Base-by-base conservation (phyloP, 1,140 invertebrate species). In the Onthophagus taurus region DNA sequence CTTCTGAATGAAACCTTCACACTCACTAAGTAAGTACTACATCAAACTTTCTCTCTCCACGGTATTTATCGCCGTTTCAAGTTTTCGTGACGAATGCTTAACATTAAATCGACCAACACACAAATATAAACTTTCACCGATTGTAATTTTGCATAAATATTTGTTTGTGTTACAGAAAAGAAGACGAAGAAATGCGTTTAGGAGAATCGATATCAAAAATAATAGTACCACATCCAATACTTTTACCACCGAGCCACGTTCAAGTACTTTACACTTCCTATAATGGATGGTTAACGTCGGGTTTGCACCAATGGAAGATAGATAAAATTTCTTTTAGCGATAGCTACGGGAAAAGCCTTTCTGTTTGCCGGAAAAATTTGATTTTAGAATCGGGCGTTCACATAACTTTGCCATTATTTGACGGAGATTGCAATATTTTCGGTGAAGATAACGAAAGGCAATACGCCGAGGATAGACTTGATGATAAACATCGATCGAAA, bases 271-370 rank as follows among this genome's bases (percentile, higher is more conserved):
- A 94, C 67, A 85, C 81, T 2, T 86, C 87, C 0, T 94, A 93
- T 66, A 84, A 80, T 44, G 90, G 90, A 2, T 94, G 90, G 90
- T 75, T 93, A 34, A 88, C 82, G n/a, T 86, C 83, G 11, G 89
- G 88, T 0, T 66, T 88, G 24, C 74, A 78, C 33, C 70, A 77
- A 19, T 84, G 88, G 76, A 78, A 74, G 49, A 76, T 94, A 34
- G 83, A 92, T 59, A 89, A 89, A 61, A 70, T 94, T 8, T 75
- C 81, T 16, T 70, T 94, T 11, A 78, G 78, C n/a, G 85, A 91
- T 59, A 89, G 85, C 61, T 89, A 84, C 55, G 86, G 86, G 1
- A 81, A 83, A 57, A 81, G 81, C 12, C 74, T 81, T 17, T 90
- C 87, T 0, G 74, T 88, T 19, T 92, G 88, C 54, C 81, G 81